phyloP scores from a whole-genome alignment of 2,797 vertebrate species.

The Psittacula derbiana region DNA sequence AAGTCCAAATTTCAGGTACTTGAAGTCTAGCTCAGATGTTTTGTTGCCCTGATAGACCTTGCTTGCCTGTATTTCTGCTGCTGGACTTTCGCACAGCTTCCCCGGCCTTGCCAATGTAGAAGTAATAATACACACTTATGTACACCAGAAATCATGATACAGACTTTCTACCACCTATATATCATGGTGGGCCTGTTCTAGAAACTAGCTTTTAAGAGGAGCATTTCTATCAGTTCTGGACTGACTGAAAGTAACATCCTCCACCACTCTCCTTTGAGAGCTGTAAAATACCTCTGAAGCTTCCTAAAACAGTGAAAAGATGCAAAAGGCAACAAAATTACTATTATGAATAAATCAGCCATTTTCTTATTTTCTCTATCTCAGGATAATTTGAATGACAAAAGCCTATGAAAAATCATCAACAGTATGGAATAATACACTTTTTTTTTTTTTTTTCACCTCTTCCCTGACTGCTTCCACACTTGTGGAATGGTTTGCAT shows the following conservation, averaged over 20 bases:
- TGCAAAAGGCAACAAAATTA: neutral
- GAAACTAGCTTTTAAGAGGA: neutral
- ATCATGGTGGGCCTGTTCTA: fast-evolving
- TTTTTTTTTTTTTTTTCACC: neutral
- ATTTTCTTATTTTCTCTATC: neutral
- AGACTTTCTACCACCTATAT: neutral
- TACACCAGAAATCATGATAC: neutral
- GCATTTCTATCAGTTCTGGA: neutral
- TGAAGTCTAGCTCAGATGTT: neutral
- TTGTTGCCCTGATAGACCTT: neutral
- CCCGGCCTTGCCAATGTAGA: neutral
- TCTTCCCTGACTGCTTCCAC: neutral
- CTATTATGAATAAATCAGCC: neutral
- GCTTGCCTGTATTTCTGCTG: neutral
- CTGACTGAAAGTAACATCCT: neutral
- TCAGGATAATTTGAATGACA: neutral
- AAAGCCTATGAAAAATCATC: neutral
- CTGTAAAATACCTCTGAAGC: neutral
- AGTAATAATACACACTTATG: neutral
- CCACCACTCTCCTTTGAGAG: neutral
- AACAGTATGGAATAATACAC: neutral
- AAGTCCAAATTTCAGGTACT: neutral
- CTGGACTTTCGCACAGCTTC: neutral
- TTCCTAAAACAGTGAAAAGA: neutral
- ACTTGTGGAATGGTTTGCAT: neutral